Evolutionary conservation across 2,888 invertebrate genomes (phyloP), one percentile per base, ranked within the genome.

Genomic region (Tholera decimalis): DNA sequence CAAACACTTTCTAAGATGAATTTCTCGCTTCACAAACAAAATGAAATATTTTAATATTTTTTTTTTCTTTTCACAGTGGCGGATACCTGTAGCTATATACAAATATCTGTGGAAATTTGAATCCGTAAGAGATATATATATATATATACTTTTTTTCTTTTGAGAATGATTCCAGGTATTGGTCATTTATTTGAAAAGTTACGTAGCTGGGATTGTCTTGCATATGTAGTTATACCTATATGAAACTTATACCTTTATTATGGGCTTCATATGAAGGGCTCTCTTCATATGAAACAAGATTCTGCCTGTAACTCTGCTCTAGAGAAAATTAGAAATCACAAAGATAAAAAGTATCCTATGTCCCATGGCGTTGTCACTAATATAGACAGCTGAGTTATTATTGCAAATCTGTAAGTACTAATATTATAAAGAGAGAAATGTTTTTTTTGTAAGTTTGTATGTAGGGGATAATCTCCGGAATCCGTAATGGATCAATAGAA

Each of bases 1-100:
- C 91, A 93, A 92, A 92, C 89, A 92, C 87, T 88, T 90, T 89
- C 90, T 90, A 92, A 92, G 88, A 92, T 91, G 90, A 92, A 90
- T 92, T 91, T 91, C 87, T 86, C 85, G 84, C 84, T 91, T 86
- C 83, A 88, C 90, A 92, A 91, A 93, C 88, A 92, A 87, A 89
- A 89, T 88, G 88, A 88, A 88, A 87, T 89, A 88, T 90, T 91
- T 91, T 89, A 89, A 89, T 88, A 88, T 86, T 88, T 89, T 71
- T n/a, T 85, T 51, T 71, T 77, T 78, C 79, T 78, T 86, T 86
- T 87, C 82, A 85, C 83, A 79, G 77, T 76, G 67, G 73, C 68
- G 60, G 75, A 77, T 82, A 84, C 80, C 82, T 79, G 80, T 75
- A 79, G 37, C 11, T 57, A 61, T 53, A 66, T 64, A 46, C n/a